Percentiles rank a stretch among this genome's conserved stretches.
phyloP scores from a whole-genome alignment of 2,797 vertebrate genomes.

The Nasua narica region DNA sequence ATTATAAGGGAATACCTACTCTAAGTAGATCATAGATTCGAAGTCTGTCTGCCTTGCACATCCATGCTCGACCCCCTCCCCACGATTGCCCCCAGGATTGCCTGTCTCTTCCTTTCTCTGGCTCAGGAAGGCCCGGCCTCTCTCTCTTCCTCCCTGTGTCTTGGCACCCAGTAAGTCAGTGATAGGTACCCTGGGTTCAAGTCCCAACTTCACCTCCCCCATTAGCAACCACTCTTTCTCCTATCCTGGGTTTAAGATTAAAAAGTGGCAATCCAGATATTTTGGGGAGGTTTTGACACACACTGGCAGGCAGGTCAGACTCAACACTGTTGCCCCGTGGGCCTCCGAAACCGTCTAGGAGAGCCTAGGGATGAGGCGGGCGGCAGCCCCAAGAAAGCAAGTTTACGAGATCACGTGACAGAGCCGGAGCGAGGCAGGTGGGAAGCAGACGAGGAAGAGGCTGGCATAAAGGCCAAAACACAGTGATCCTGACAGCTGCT shows the following conservation, averaged over 20 bases:
- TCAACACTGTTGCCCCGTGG: background rate
- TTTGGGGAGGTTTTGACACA: constrained; percentile 13
- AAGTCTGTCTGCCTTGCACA: background rate
- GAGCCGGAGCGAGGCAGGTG: background rate
- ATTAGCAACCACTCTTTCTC: background rate
- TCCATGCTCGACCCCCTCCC: background rate
- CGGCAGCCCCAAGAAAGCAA: background rate
- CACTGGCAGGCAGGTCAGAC: background rate
- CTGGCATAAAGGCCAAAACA: background rate
- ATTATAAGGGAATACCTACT: background rate
- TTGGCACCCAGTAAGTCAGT: background rate
- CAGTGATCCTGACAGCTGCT: background rate
- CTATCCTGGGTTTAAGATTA: background rate
- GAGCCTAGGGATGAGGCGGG: background rate
- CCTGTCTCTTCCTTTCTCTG: background rate
- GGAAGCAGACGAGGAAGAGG: background rate
- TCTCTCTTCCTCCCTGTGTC: background rate
- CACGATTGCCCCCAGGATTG: background rate
- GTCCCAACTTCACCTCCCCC: background rate
- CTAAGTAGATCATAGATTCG: background rate
- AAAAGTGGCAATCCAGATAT: background rate
- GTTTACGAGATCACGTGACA: background rate
- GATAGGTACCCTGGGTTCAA: background rate
- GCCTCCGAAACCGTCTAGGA: background rate
- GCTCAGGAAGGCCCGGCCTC: background rate